Conservation (phyloP, 2,113 vertebrate genomes). For the Tylochromis polylepis region DNA sequence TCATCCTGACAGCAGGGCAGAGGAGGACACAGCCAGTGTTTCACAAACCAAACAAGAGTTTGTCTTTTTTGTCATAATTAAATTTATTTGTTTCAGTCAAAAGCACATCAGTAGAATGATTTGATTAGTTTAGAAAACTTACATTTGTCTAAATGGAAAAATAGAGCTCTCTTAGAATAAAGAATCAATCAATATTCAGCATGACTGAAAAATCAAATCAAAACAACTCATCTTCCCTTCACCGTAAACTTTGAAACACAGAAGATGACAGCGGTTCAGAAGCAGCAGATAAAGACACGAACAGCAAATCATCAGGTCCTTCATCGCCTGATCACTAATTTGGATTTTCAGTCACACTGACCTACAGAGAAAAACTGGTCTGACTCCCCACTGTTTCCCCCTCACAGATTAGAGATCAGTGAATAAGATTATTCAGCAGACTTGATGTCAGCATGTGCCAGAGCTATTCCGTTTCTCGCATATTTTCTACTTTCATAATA, state of each 20-base stretch:
- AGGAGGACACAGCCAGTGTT: not conserved
- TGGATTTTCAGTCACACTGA: not conserved
- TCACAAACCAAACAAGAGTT: not conserved
- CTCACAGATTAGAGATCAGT: not conserved
- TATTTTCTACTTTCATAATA: not conserved
- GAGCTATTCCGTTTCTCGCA: not conserved
- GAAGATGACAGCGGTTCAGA: not conserved
- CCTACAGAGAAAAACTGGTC: not conserved
- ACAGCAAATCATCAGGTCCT: not conserved
- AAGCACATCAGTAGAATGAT: conserved; percentile 25
- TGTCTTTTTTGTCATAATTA: not conserved
- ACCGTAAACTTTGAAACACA: conserved; percentile 13
- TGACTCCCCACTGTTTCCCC: not conserved
- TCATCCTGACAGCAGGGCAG: not conserved
- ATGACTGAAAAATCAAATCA: conserved; percentile 1
- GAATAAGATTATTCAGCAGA: not conserved
- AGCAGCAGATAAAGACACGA: conserved; percentile 32
- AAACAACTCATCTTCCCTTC: not conserved
- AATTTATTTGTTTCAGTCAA: conserved; percentile 33
- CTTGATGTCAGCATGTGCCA: not conserved
- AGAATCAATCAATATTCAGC: conserved; percentile 31
- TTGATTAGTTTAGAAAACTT: conserved; percentile 42
- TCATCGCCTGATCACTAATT: not conserved
- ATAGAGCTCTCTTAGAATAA: conserved; percentile 56
- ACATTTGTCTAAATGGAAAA: conserved; percentile 67